phyloP scores from a whole-genome alignment of 2,113 vertebrate genomes.

The Epinephelus moara region DNA sequence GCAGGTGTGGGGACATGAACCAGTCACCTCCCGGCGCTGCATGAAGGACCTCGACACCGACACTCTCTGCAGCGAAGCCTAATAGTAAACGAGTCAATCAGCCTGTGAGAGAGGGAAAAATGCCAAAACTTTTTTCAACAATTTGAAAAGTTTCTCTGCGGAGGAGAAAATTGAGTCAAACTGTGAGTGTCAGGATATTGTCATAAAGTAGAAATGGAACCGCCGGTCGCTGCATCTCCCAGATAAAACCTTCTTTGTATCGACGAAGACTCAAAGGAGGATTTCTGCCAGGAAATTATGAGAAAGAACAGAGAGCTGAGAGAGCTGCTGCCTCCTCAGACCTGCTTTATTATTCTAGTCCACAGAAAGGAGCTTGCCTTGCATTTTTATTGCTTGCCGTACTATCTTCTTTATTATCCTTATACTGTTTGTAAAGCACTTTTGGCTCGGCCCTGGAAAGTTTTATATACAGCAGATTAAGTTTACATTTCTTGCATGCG shows the following conservation, averaged over 20 bases:
- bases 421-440: constrained; percentile 45
- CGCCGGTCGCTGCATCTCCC: not conserved
- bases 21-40: no score
- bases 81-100: not conserved
- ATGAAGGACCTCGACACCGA: no score
- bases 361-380: constrained; percentile 37
- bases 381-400: constrained; percentile 39
- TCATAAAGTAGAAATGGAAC: constrained; percentile 3
- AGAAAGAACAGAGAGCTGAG: constrained; percentile 29
- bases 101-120: not conserved
- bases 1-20: no score
- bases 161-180: not conserved
- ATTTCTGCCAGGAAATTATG: constrained; percentile 33
- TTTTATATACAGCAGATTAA: constrained; percentile 40
- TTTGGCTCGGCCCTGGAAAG: constrained; percentile 22
- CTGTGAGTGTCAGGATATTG: constrained; percentile 3
- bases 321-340: constrained; percentile 40
- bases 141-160: not conserved
- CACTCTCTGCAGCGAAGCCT: not conserved
- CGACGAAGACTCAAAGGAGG: constrained; percentile 21
- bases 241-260: constrained; percentile 26
- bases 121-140: not conserved
- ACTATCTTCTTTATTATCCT: constrained; percentile 43
- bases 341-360: constrained; percentile 40
- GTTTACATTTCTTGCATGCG: constrained; percentile 15